phyloP scores from a whole-genome alignment of 1,140 invertebrate genomes.

The Drosophila pectinifera region DNA sequence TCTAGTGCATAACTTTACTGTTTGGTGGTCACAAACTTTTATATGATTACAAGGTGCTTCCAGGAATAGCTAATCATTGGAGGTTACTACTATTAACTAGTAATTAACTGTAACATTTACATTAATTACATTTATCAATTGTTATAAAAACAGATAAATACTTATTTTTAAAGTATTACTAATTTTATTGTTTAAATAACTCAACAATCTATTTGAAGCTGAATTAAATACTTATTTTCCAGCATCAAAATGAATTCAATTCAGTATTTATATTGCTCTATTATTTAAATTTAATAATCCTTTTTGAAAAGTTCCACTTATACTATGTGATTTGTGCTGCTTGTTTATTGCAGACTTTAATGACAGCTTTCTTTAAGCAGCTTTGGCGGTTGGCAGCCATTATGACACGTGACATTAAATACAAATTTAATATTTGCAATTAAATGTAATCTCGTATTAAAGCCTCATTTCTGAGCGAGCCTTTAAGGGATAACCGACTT shows the following conservation, averaged over 20 bases:
- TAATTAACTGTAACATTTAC: background rate
- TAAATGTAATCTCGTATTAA: constrained; percentile 46
- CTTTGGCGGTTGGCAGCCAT: constrained; percentile 27
- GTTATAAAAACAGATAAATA: too few species aligned
- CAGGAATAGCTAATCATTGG: too few species aligned
- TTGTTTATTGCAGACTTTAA: background rate
- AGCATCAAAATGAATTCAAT: background rate
- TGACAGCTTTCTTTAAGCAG: constrained; percentile 18
- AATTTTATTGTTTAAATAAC: too few species aligned
- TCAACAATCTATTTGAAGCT: too few species aligned
- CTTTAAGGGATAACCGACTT: constrained; percentile 36
- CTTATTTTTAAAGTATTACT: too few species aligned
- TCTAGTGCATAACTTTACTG: background rate
- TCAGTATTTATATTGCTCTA: background rate
- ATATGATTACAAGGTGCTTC: background rate
- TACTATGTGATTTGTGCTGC: background rate
- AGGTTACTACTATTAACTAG: too few species aligned
- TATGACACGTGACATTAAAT: constrained; percentile 48
- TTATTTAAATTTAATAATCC: background rate
- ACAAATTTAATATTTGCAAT: constrained; percentile 51
- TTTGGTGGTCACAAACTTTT: background rate
- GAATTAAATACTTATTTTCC: too few species aligned
- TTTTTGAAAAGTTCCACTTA: background rate
- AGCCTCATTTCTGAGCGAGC: constrained; percentile 16
- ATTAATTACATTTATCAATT: too few species aligned